A percentile compares a stretch with the other conserved stretches of the same genome.
Conservation (phyloP, 2,113 vertebrate genomes). For the Corydoras sp. region DNA sequence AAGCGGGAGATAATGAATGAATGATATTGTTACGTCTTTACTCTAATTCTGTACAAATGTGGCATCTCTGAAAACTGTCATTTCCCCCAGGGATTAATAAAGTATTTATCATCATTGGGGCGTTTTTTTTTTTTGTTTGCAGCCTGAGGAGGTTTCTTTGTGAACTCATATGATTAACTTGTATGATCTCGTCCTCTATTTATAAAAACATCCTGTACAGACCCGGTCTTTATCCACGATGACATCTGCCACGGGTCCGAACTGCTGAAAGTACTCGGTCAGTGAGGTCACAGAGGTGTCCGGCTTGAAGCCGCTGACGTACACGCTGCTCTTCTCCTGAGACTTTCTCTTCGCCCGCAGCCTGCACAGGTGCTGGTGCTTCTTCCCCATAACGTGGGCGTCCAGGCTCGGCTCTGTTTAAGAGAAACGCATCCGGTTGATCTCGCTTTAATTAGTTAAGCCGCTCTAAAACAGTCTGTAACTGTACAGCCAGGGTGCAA, state of each 20-base stretch:
- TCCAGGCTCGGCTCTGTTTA: constrained; percentile 69
- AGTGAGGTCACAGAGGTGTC: constrained; percentile 67
- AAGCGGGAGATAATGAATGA: too few relatives aligned
- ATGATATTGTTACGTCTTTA: too few relatives aligned
- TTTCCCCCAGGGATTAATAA: too few relatives aligned
- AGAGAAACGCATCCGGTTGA: neutral
- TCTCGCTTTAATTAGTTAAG: neutral
- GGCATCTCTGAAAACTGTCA: too few relatives aligned
- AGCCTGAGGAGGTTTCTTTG: too few relatives aligned
- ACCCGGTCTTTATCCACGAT: constrained; percentile 92
- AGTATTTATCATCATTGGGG: too few relatives aligned
- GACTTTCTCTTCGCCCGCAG: constrained; percentile 67
- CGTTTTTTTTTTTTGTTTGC: too few relatives aligned
- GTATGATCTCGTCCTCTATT: too few relatives aligned
- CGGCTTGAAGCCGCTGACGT: constrained; percentile 78
- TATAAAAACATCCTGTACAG: neutral
- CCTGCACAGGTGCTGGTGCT: constrained; percentile 68
- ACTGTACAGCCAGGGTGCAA: too few relatives aligned
- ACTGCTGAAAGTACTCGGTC: constrained; percentile 71
- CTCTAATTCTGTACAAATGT: too few relatives aligned
- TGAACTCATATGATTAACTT: too few relatives aligned
- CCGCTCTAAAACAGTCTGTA: neutral
- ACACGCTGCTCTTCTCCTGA: constrained; percentile 81
- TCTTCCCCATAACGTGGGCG: constrained; percentile 77
- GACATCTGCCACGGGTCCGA: constrained; percentile 71